Percentiles rank a stretch among this genome's conserved stretches.
Conservation (phyloP, 2,113 vertebrate genomes). For the Tricholaema leucomelas region DNA sequence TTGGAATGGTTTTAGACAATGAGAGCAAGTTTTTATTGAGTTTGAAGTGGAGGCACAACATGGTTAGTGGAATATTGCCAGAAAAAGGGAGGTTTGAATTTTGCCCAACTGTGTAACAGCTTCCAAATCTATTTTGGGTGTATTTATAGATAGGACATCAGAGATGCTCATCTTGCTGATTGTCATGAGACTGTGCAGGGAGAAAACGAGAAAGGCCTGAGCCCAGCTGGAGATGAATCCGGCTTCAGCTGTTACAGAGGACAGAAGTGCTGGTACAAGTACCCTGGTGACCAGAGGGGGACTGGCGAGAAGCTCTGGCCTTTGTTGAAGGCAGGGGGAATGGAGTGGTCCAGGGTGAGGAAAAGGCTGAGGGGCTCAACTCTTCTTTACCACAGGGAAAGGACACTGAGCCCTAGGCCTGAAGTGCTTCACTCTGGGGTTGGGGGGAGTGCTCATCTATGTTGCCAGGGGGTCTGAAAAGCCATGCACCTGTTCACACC, state of each 20-base stretch:
- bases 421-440: neutral
- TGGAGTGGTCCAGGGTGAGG: no score
- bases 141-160: neutral
- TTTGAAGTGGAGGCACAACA: neutral
- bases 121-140: neutral
- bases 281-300: no score
- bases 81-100: neutral
- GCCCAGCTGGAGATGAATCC: no score
- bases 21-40: neutral
- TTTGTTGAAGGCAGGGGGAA: no score
- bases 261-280: no score
- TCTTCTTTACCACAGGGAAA: neutral
- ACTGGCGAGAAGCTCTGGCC: no score
- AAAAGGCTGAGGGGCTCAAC: no score
- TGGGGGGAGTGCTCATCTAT: neutral
- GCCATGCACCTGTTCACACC: neutral
- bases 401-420: neutral
- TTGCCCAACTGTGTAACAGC: neutral
- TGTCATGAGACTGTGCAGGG: no score
- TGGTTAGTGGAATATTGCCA: neutral
- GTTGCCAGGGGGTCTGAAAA: neutral
- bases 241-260: no score
- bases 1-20: neutral
- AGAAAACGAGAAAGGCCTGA: no score
- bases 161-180: neutral